Evolutionary conservation across 2,888 invertebrate species (phyloP).

Genomic region (Tetragonula carbonaria): DNA sequence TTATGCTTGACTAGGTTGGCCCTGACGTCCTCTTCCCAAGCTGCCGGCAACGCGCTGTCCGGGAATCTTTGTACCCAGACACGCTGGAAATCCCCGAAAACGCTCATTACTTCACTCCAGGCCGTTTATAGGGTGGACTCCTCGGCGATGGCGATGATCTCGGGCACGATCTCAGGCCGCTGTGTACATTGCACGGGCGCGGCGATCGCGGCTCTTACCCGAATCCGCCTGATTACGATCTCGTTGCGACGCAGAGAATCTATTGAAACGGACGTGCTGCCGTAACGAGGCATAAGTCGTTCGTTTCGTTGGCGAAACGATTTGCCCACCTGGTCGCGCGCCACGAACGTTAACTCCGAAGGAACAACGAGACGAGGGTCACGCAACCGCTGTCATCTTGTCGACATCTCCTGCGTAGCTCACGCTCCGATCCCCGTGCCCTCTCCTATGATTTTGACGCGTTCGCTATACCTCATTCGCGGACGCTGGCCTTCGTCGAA

Average conservation of each 20-base stretch:
- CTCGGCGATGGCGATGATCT: slow-evolving; percentile 42
- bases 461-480: slow-evolving; percentile 59
- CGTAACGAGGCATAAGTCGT: slow-evolving; percentile 55
- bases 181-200: slow-evolving; percentile 68
- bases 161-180: slow-evolving; percentile 39
- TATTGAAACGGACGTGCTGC: slow-evolving; percentile 36
- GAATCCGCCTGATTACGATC: slow-evolving; percentile 43
- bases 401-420: slow-evolving; percentile 75
- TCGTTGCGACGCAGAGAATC: slow-evolving; percentile 44
- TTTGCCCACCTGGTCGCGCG: slow-evolving; percentile 16
- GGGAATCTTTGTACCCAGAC: slow-evolving; percentile 97
- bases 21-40: slow-evolving; percentile 97
- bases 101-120: slow-evolving; percentile 86
- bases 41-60: slow-evolving; percentile 94
- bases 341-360: slow-evolving; percentile 19
- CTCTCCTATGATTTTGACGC: slow-evolving; percentile 68
- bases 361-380: slow-evolving; percentile 66
- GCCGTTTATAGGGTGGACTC: slow-evolving; percentile 32
- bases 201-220: slow-evolving; percentile 56
- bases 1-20: slow-evolving; percentile 95
- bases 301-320: slow-evolving; percentile 20
- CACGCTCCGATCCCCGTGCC: slow-evolving; percentile 68
- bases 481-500: slow-evolving; percentile 24
- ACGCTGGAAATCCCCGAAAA: slow-evolving; percentile 95
- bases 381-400: slow-evolving; percentile 78